These are phyloP conservation scores for Athalia cordata DNA, from an alignment of 2,888 invertebrate genomes.

Conservation along the genomic window DNA sequence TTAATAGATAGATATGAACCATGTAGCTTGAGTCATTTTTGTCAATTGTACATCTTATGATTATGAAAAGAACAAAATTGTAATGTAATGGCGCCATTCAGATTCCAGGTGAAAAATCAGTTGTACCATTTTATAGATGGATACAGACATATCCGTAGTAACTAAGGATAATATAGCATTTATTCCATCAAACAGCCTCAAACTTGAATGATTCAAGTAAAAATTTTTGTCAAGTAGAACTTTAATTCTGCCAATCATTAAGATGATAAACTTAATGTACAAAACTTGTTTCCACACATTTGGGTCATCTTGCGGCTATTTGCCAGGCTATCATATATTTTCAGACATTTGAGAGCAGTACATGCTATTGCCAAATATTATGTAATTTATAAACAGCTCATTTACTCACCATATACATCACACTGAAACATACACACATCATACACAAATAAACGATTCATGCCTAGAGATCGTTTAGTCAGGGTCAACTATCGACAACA, in stretches of 20 bases:
- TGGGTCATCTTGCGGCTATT: background rate
- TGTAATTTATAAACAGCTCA: background rate
- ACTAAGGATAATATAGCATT: background rate
- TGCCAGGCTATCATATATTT: background rate
- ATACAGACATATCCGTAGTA: background rate
- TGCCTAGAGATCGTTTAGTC: background rate
- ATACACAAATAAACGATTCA: slow-evolving; percentile 7
- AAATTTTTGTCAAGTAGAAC: too few relatives aligned
- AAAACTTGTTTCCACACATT: too few relatives aligned
- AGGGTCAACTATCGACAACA: too few relatives aligned
- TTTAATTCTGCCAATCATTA: too few relatives aligned
- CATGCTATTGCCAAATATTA: background rate
- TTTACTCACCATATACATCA: slow-evolving; percentile 17
- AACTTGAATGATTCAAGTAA: background rate
- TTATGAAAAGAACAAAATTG: background rate
- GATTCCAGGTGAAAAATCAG: background rate
- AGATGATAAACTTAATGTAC: too few relatives aligned
- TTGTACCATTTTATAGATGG: too few relatives aligned
- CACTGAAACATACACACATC: slow-evolving; percentile 11
- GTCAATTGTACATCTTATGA: too few relatives aligned
- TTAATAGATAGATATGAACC: background rate
- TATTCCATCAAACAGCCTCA: slow-evolving; percentile 8
- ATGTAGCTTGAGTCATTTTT: too few relatives aligned
- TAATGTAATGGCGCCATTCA: background rate
- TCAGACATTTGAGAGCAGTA: background rate